Conservation (phyloP, 30 jellyfish, hydroid and myxozoan species). For the Rhopilema esculentum region DNA sequence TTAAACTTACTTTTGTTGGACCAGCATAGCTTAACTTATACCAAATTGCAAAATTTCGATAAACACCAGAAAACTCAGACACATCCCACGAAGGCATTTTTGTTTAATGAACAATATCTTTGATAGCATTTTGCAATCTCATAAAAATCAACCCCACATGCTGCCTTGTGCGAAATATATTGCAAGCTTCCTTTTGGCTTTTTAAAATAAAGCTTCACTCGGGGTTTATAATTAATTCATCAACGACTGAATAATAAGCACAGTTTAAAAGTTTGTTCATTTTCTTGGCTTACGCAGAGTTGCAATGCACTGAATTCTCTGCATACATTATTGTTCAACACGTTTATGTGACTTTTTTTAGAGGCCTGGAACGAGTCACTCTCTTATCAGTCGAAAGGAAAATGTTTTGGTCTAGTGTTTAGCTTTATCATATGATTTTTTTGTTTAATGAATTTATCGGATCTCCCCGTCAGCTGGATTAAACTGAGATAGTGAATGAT, state of each 20-base stretch:
- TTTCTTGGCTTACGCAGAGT: neutral
- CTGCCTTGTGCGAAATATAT: too few relatives aligned
- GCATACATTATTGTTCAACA: neutral
- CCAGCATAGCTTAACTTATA: neutral
- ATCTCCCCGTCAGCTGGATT: neutral
- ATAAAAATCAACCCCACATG: neutral
- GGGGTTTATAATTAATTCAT: neutral
- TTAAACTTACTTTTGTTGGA: neutral
- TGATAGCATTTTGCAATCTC: neutral
- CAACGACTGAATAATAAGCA: neutral
- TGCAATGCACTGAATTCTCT: neutral
- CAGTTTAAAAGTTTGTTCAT: too few relatives aligned
- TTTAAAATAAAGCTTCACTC: neutral
- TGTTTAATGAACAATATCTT: neutral
- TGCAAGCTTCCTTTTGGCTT: conserved; percentile 1
- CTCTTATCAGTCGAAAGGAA: conserved; percentile 8
- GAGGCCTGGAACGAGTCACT: conserved; percentile 51
- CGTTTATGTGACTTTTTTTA: neutral
- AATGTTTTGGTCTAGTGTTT: conserved; percentile 18
- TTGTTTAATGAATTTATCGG: conserved; percentile 23
- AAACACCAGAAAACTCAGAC: neutral
- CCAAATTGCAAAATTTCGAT: neutral
- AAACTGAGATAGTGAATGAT: conserved; percentile 12
- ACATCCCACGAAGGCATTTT: neutral
- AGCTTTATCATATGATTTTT: conserved; percentile 29